Evolutionary conservation across 2,797 vertebrate genomes (phyloP).

Genomic region (Aviceda leuphotes): DNA sequence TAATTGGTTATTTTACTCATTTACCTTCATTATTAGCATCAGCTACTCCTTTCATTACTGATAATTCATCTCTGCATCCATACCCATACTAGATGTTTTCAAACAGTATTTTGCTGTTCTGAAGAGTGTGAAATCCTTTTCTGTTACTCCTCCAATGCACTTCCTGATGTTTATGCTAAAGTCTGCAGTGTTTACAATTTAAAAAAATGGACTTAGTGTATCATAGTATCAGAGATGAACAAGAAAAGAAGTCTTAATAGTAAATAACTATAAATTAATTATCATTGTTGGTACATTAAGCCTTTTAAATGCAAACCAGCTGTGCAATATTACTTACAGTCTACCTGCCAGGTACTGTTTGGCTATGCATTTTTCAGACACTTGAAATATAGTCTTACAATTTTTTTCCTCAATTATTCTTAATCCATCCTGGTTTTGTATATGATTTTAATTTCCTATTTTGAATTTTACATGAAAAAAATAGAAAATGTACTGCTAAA

Average conservation of each 20-base stretch:
- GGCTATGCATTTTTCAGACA: neutral
- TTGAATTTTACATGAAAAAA: neutral
- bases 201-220: neutral
- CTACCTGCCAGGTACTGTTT: neutral
- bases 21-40: constrained; percentile 18
- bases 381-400: neutral
- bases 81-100: neutral
- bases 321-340: neutral
- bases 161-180: neutral
- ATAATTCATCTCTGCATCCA: neutral
- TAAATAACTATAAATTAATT: neutral
- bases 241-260: neutral
- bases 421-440: neutral
- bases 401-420: neutral
- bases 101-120: neutral
- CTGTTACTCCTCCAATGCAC: neutral
- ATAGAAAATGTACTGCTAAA: neutral
- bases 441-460: neutral
- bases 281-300: neutral
- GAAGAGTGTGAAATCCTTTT: neutral
- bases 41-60: neutral
- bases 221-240: neutral
- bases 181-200: neutral
- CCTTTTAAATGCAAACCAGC: neutral
- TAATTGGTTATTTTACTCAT: constrained; percentile 42